phyloP scores from a whole-genome alignment of 1,140 invertebrate genomes.

The Chrysopa pallens region DNA sequence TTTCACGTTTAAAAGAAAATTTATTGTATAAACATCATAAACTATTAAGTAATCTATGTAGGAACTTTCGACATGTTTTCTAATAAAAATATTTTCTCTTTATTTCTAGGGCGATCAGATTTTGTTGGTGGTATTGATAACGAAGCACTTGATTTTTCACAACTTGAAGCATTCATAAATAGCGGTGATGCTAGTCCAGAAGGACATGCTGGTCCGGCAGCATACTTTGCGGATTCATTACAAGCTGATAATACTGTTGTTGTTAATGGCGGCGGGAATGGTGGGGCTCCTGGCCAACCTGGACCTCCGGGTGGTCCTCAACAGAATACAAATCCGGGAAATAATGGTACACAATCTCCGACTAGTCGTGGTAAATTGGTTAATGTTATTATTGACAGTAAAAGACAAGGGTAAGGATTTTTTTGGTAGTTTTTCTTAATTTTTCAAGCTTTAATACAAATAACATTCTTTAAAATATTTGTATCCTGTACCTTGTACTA shows the following conservation, averaged over 20 bases:
- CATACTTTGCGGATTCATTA: slow-evolving; percentile 19
- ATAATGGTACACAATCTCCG: no score
- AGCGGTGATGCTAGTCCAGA: slow-evolving; percentile 33
- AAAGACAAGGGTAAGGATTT: slow-evolving; percentile 11
- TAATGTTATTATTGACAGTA: slow-evolving; percentile 21
- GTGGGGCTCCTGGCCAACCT: slow-evolving; percentile 7
- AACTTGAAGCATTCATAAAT: slow-evolving; percentile 62
- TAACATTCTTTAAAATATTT: no score
- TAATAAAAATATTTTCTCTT: neutral
- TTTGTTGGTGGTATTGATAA: slow-evolving; percentile 66
- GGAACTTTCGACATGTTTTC: no score
- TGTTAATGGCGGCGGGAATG: neutral
- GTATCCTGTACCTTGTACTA: no score
- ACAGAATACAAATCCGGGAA: neutral
- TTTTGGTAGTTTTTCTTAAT: no score
- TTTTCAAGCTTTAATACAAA: no score
- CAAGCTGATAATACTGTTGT: slow-evolving; percentile 6
- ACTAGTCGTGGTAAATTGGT: slow-evolving; percentile 12
- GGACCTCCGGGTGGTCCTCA: slow-evolving; percentile 1
- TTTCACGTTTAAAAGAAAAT: no score
- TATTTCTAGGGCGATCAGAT: slow-evolving; percentile 21
- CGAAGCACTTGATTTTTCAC: slow-evolving; percentile 59
- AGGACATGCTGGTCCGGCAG: slow-evolving; percentile 16
- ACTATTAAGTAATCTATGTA: no score
- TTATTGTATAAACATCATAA: no score